Evolutionary conservation across 2,797 vertebrate genomes (phyloP).

Genomic region (Pelodytes ibericus): DNA sequence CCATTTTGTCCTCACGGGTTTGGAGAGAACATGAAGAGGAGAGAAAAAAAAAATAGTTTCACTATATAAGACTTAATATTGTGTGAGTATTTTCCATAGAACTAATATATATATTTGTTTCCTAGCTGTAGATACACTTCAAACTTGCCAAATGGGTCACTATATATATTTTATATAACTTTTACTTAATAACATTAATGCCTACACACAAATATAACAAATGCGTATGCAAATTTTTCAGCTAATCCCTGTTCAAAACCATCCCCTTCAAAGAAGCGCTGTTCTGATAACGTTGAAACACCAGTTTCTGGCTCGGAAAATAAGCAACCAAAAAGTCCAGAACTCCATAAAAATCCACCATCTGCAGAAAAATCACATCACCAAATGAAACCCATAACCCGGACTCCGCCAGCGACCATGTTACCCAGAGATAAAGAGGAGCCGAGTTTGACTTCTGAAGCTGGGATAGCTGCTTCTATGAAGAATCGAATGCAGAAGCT

Average conservation of each 20-base stretch:
- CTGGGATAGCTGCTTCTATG: slow-evolving; percentile 67
- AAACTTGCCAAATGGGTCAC: too few species aligned
- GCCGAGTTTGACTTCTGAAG: slow-evolving; percentile 36
- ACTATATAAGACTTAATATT: too few species aligned
- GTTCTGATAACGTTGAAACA: slow-evolving; percentile 75
- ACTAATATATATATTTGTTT: too few species aligned
- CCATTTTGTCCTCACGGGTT: too few species aligned
- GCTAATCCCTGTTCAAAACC: slow-evolving; percentile 82
- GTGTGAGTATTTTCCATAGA: too few species aligned
- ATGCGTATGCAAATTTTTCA: too few species aligned
- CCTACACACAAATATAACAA: too few species aligned
- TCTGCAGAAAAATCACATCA: slow-evolving; percentile 71
- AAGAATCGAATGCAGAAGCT: slow-evolving; percentile 87
- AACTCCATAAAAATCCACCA: slow-evolving; percentile 22
- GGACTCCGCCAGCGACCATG: neutral
- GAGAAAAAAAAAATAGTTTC: too few species aligned
- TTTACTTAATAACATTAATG: too few species aligned
- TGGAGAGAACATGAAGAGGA: too few species aligned
- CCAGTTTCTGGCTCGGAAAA: slow-evolving; percentile 76
- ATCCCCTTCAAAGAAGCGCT: slow-evolving; percentile 88
- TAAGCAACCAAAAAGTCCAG: slow-evolving; percentile 63
- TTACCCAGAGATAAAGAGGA: slow-evolving; percentile 33
- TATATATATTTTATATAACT: too few species aligned
- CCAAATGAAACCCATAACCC: slow-evolving; percentile 47
- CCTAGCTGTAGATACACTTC: too few species aligned